phyloP scores from a whole-genome alignment of 1,140 invertebrate genomes.

The Asobara japonica region DNA sequence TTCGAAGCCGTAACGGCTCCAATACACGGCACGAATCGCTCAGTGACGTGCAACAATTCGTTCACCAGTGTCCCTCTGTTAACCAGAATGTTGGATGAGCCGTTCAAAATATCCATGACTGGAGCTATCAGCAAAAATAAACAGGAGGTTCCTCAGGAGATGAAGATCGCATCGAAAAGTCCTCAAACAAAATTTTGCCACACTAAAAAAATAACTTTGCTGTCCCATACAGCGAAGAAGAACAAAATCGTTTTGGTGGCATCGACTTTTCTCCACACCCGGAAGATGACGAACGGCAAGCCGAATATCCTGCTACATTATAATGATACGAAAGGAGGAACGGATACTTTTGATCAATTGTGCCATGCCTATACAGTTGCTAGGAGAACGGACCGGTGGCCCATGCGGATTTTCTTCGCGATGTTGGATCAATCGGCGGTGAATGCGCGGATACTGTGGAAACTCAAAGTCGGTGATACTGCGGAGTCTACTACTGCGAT shows the following conservation, averaged over 20 bases:
- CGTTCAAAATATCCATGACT: conserved; percentile 1
- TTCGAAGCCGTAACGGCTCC: not conserved
- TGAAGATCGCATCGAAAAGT: not conserved
- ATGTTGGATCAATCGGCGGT: conserved; percentile 30
- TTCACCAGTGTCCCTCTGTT: conserved; percentile 5
- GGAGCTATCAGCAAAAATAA: conserved; percentile 9
- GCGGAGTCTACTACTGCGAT: too few species aligned
- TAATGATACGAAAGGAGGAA: conserved; percentile 53
- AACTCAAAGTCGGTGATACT: too few species aligned
- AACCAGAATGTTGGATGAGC: conserved; percentile 4
- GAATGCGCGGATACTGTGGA: not conserved
- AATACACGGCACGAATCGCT: conserved; percentile 6
- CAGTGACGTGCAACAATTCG: conserved; percentile 18
- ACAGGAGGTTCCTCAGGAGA: not conserved
- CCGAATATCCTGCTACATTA: conserved; percentile 54
- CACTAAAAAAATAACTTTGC: not conserved
- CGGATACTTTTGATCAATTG: conserved; percentile 63
- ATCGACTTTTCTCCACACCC: not conserved
- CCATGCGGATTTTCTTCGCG: conserved; percentile 41
- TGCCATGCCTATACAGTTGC: conserved; percentile 46
- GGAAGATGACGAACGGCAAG: too few species aligned
- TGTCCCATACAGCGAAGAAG: not conserved
- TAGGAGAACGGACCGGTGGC: conserved; percentile 54
- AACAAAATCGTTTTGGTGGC: conserved; percentile 13
- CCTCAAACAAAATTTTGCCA: not conserved